Evolutionary conservation across 30 jellyfish, hydroid and myxozoan genomes (phyloP).

Genomic region (Hydractinia symbiolongicarpus): DNA sequence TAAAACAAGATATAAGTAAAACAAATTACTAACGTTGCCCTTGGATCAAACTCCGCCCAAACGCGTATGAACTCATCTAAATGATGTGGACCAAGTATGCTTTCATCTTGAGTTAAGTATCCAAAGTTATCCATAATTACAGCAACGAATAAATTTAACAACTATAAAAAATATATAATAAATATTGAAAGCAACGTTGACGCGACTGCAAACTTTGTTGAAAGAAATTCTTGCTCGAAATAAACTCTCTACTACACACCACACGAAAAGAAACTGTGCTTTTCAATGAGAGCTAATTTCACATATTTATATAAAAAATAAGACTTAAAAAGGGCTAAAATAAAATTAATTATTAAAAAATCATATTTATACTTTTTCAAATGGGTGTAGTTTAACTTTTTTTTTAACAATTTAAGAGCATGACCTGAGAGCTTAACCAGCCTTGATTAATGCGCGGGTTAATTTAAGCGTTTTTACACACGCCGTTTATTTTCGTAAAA

Average conservation of each 20-base stretch:
- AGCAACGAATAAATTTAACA: conserved; percentile 93
- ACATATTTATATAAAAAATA: neutral
- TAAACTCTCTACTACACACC: no score
- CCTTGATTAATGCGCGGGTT: no score
- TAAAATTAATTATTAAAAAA: no score
- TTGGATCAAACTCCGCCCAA: conserved; percentile 99
- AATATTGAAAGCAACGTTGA: neutral
- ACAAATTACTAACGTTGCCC: conserved; percentile 78
- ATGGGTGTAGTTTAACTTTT: no score
- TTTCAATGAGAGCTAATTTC: no score
- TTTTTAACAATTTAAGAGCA: no score
- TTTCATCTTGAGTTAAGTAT: conserved; percentile 93
- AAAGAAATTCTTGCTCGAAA: no score
- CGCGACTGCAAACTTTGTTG: neutral
- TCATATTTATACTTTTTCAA: no score
- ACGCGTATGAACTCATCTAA: conserved; percentile 90
- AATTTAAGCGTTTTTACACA: no score
- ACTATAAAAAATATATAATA: conserved; percentile 31
- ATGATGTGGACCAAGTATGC: conserved; percentile 97
- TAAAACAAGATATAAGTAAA: neutral
- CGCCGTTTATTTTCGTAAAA: no score
- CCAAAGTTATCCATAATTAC: conserved; percentile 98
- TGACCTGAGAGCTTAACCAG: no score
- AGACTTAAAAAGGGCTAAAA: neutral
- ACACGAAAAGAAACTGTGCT: no score